phyloP scores from a whole-genome alignment of 2,888 invertebrate species.

The Sarcophaga carnaria region DNA sequence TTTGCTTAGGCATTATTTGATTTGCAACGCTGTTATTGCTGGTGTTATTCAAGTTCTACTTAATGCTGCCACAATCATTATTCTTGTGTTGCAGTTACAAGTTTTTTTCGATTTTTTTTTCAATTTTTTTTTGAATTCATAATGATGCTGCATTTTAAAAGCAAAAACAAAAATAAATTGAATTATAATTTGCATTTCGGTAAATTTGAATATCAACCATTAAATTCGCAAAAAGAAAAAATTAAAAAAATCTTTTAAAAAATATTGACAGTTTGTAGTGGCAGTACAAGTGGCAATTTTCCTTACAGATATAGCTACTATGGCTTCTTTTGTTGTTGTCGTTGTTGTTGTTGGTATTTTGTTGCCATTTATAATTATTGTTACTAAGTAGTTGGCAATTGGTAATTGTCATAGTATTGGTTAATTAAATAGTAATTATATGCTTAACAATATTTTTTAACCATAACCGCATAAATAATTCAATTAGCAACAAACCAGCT shows the following conservation, averaged over 20 bases:
- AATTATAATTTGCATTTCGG: conserved; percentile 55
- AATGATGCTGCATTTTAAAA: conserved; percentile 59
- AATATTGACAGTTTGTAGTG: conserved; percentile 43
- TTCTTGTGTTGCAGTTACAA: no score
- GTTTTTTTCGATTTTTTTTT: not conserved
- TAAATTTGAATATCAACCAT: conserved; percentile 51
- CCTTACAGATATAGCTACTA: conserved; percentile 33
- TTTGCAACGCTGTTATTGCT: not conserved
- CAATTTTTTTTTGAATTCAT: conserved; percentile 28
- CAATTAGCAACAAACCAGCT: conserved; percentile 59
- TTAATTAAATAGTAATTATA: conserved; percentile 65
- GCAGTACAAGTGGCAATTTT: conserved; percentile 46
- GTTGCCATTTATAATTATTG: conserved; percentile 31
- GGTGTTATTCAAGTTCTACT: no score
- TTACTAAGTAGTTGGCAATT: not conserved
- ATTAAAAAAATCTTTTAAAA: not conserved
- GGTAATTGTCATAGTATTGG: conserved; percentile 53
- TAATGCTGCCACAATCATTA: not conserved
- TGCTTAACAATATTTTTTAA: conserved; percentile 52
- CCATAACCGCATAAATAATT: conserved; percentile 47
- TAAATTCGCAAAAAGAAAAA: conserved; percentile 1
- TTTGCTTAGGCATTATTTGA: not conserved
- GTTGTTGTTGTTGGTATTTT: not conserved
- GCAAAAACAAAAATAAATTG: conserved; percentile 36
- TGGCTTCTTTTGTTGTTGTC: not conserved